Evolutionary conservation across 23 tunicate species (phyloP).

Genomic region (Oikopleura dioica): DNA sequence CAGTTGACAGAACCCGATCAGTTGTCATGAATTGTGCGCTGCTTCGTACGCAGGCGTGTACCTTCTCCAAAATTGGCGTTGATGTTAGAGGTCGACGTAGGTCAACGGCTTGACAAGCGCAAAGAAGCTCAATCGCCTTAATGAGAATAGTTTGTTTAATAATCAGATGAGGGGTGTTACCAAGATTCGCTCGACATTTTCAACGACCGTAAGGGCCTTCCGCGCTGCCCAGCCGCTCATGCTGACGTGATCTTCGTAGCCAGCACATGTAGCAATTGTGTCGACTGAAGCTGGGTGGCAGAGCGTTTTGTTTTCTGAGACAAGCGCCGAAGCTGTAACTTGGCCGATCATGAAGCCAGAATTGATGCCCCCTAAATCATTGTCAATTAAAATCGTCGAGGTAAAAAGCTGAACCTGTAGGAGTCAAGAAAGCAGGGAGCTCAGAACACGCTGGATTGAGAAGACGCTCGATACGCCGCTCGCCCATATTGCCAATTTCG

Average conservation of each 20-base stretch:
- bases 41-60: slow-evolving; percentile 31
- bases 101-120: slow-evolving; percentile 91
- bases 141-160: too few species aligned
- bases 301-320: slow-evolving; percentile 67
- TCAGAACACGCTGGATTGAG: slow-evolving; percentile 31
- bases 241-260: slow-evolving; percentile 89
- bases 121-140: slow-evolving; percentile 65
- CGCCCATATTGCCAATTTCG: slow-evolving; percentile 63
- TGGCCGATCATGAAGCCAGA: slow-evolving; percentile 82
- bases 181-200: slow-evolving; percentile 49
- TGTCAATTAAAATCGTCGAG: too few species aligned
- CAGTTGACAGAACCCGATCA: slow-evolving; percentile 39
- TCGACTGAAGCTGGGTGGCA: slow-evolving; percentile 79
- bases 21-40: slow-evolving; percentile 29
- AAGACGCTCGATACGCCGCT: slow-evolving; percentile 67
- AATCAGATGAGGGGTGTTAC: too few species aligned
- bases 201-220: slow-evolving; percentile 57
- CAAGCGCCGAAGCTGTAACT: slow-evolving; percentile 77
- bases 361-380: slow-evolving; percentile 40
- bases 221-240: slow-evolving; percentile 98
- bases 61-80: slow-evolving; percentile 51
- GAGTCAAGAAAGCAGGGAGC: neutral
- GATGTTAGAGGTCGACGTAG: slow-evolving; percentile 61
- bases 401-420: neutral
- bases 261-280: slow-evolving; percentile 76